phyloP scores from a whole-genome alignment of 2,888 invertebrate species.

The Oscheius onirici region DNA sequence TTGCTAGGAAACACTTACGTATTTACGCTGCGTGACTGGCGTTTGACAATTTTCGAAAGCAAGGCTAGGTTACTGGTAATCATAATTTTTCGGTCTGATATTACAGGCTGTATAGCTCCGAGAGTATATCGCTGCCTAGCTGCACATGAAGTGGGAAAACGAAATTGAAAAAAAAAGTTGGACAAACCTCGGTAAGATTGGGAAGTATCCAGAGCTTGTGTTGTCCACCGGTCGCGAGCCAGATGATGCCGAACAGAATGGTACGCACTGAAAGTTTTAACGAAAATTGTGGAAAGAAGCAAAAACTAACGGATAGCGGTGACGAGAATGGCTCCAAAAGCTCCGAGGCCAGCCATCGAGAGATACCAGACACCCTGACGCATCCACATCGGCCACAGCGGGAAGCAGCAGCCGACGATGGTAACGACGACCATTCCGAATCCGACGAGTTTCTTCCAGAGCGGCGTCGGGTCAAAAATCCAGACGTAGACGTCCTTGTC shows the following conservation, averaged over 20 bases:
- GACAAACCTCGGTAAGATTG: constrained; percentile 88
- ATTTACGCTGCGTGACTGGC: too few species aligned
- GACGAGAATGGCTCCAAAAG: constrained; percentile 90
- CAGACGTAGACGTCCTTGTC: constrained; percentile 79
- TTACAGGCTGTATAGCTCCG: too few species aligned
- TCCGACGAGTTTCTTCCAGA: constrained; percentile 75
- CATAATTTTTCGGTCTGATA: too few species aligned
- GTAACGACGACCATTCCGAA: constrained; percentile 84
- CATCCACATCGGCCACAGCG: constrained; percentile 89
- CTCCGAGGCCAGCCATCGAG: constrained; percentile 91
- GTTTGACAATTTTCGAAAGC: too few species aligned
- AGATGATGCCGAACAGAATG: constrained; percentile 89
- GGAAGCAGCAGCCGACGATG: constrained; percentile 94
- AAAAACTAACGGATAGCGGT: constrained; percentile 80
- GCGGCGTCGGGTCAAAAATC: constrained; percentile 75
- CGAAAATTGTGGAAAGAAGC: background rate
- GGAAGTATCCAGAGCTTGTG: constrained; percentile 97
- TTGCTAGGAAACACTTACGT: too few species aligned
- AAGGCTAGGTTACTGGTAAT: too few species aligned
- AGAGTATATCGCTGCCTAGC: too few species aligned
- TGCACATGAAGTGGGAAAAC: too few species aligned
- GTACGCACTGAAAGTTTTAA: constrained; percentile 78
- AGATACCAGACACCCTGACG: constrained; percentile 95
- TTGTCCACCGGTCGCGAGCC: constrained; percentile 86
- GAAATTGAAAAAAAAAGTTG: background rate